These are phyloP conservation scores for Eulithis testata DNA, from an alignment of 2,888 invertebrate genomes.

Conservation along the genomic window DNA sequence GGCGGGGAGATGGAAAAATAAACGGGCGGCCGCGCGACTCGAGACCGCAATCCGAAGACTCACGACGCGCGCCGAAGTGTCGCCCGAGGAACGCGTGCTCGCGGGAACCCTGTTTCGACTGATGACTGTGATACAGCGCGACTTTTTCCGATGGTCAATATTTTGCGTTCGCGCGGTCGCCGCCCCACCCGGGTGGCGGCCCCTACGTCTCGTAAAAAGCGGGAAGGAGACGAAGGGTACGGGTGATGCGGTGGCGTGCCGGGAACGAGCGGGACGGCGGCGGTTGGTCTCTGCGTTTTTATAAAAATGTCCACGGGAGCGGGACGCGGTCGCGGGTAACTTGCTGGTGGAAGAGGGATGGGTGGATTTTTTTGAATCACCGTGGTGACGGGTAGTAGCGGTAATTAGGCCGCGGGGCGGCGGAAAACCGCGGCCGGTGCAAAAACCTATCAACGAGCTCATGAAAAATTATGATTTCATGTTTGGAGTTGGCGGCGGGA, in stretches of 20 bases:
- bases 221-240: conserved; percentile 84
- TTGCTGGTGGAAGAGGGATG: conserved; percentile 72
- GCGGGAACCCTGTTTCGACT: conserved; percentile 83
- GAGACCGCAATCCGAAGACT: conserved; percentile 82
- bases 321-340: conserved; percentile 62
- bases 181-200: conserved; percentile 81
- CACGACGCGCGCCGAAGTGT: conserved; percentile 79
- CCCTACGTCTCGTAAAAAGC: conserved; percentile 85
- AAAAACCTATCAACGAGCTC: conserved; percentile 84
- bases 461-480: conserved; percentile 84
- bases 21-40: conserved; percentile 66
- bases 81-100: conserved; percentile 77
- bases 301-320: conserved; percentile 80
- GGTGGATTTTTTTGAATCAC: conserved; percentile 82
- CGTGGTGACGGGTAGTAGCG: conserved; percentile 80
- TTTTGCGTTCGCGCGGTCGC: conserved; percentile 84
- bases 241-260: conserved; percentile 70
- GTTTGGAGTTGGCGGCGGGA: conserved; percentile 65
- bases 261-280: conserved; percentile 82
- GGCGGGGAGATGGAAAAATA: conserved; percentile 79
- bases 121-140: conserved; percentile 85
- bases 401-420: conserved; percentile 84
- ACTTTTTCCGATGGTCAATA: conserved; percentile 86
- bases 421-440: conserved; percentile 81
- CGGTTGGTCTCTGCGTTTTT: conserved; percentile 83